A percentile compares a stretch with the other conserved stretches of the same genome.
phyloP scores from a whole-genome alignment of 2,113 vertebrate species.

The Podarcis cretensis region DNA sequence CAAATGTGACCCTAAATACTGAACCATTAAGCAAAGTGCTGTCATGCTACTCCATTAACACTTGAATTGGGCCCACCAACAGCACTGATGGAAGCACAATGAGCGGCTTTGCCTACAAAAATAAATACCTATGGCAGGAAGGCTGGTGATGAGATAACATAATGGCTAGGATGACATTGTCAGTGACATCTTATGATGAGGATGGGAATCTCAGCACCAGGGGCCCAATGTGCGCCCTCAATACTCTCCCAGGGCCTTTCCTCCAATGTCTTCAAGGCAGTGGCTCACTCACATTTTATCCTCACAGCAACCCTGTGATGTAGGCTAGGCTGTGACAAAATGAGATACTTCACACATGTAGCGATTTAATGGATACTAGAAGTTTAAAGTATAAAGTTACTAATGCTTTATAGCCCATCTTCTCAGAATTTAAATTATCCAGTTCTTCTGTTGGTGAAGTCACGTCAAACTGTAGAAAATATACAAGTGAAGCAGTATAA shows the following conservation, averaged over 20 bases:
- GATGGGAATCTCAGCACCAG: no score
- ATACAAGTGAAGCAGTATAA: background rate
- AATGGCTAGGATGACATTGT: background rate
- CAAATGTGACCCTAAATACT: background rate
- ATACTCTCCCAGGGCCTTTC: no score
- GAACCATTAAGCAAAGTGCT: background rate
- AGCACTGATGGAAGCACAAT: background rate
- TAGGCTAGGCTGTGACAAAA: no score
- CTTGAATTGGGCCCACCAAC: background rate
- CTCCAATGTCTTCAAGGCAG: no score
- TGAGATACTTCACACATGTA: no score
- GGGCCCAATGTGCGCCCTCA: no score
- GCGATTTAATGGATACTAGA: no score
- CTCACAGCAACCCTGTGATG: no score
- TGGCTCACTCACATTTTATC: no score
- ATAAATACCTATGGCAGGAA: background rate
- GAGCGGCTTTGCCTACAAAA: background rate
- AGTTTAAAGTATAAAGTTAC: no score
- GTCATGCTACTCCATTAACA: background rate
- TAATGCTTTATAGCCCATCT: no score
- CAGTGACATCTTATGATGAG: no score
- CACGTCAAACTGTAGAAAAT: slow-evolving; percentile 12
- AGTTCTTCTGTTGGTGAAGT: background rate
- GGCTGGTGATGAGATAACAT: background rate
- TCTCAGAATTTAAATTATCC: background rate